Evolutionary conservation across 2,113 vertebrate species (phyloP), one percentile per base, ranked within the genome.

Genomic region (Lophotis ruficrista): DNA sequence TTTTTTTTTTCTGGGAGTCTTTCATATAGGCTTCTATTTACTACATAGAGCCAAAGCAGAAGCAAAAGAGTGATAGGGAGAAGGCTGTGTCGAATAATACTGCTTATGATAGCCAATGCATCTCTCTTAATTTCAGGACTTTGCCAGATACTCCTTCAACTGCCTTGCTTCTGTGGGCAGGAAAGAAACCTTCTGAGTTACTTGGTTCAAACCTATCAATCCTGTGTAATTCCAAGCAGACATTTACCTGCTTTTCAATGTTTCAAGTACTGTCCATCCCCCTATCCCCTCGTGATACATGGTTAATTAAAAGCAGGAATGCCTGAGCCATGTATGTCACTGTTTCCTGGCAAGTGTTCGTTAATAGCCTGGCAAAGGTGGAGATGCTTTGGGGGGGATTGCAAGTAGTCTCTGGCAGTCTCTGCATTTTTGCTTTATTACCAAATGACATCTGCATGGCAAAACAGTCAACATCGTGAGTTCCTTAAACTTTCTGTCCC

Each of bases 261-360:
- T 76, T 94, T 77, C 11, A 57, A 61, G 41, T 27, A 24, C n/a
- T 18, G 18, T 58, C 70, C 23, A 25, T 53, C 11, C 20, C 58
- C 2, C 0, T n/a, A 12, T 9, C 2, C 13, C 7, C 1, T 12
- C 3, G 2, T 68, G 73, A 66, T 65, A 53, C 4, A 2, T 18
- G 6, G 21, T 51, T 83, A 73, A 24, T 84, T 83, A 92, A 73
- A 86, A 94, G 56, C 60, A 92, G 60, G 33, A 69, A 47, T 75
- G 51, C 64, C 35, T 15, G 79, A 83, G 43, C 50, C 47, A 47
- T 51, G 83, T 89, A 73, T 81, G 76, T 93, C 72, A 78, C 47
- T 62, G 7, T 93, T 93, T 62, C 83, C 89, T 90, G 68, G 60
- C 65, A 82, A 37, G 24, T 72, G 48, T 90, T 95, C 62, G 14